phyloP scores from a whole-genome alignment of 2,888 invertebrate genomes.

The Falcaria lacertinaria region DNA sequence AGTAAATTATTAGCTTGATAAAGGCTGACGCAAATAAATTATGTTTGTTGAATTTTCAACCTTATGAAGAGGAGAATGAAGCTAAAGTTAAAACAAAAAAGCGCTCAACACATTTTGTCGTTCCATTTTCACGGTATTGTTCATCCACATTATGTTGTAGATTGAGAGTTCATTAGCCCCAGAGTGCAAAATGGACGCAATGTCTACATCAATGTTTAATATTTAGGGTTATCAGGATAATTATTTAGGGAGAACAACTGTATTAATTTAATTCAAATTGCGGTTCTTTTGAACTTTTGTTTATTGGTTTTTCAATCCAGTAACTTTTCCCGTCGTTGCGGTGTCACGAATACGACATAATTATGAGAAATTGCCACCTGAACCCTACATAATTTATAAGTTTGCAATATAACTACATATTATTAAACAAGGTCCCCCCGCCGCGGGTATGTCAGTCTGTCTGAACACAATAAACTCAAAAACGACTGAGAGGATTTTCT shows the following conservation, averaged over 20 bases:
- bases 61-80: neutral
- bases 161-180: slow-evolving; percentile 1
- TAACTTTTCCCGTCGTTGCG: neutral
- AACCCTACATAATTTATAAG: neutral
- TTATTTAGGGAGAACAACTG: neutral
- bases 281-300: neutral
- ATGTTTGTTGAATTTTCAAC: neutral
- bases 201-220: neutral
- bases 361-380: slow-evolving; percentile 21
- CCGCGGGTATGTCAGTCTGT: too few relatives aligned
- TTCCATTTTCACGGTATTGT: slow-evolving; percentile 1
- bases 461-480: too few relatives aligned
- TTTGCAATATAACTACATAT: neutral
- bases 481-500: too few relatives aligned
- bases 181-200: neutral
- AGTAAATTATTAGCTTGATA: neutral
- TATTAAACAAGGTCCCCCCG: too few relatives aligned
- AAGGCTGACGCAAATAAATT: neutral
- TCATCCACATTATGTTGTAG: neutral
- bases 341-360: slow-evolving; percentile 8
- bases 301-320: neutral
- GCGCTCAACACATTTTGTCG: neutral
- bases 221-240: neutral
- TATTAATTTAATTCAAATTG: neutral
- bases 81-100: neutral